phyloP scores from a whole-genome alignment of 2,888 invertebrate species.

The Meteorus cinctellus region DNA sequence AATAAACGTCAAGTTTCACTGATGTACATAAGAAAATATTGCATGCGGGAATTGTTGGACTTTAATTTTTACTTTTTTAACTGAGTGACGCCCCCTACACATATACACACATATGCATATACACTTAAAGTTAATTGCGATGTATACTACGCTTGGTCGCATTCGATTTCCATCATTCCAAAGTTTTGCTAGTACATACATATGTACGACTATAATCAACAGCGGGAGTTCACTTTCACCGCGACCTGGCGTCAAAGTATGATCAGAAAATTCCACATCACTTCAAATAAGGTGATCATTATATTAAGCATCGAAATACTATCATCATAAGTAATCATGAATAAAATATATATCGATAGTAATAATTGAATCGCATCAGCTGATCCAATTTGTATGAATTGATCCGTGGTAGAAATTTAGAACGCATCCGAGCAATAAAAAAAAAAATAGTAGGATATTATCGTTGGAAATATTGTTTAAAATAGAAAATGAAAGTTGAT shows the following conservation, averaged over 20 bases:
- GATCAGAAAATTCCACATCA: conserved; percentile 21
- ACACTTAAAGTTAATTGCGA: conserved; percentile 51
- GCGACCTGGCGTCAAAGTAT: conserved; percentile 48
- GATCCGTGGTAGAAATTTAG: no score
- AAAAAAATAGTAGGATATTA: no score
- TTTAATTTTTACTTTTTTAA: conserved; percentile 10
- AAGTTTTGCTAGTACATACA: conserved; percentile 7
- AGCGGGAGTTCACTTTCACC: conserved; percentile 65
- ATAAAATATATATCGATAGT: no score
- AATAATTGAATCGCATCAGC: no score
- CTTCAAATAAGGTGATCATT: conserved; percentile 1
- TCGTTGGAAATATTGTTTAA: no score
- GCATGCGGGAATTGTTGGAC: conserved; percentile 6
- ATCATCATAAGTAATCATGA: neutral
- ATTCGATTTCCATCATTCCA: conserved; percentile 59
- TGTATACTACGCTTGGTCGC: conserved; percentile 46
- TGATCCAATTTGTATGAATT: no score
- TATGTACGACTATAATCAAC: conserved; percentile 51
- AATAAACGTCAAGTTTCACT: conserved; percentile 29
- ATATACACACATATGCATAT: neutral
- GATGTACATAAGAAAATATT: neutral
- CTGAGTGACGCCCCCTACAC: neutral
- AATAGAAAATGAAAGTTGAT: no score
- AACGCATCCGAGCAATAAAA: no score
- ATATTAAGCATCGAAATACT: neutral